phyloP scores from a whole-genome alignment of 2,113 vertebrate species.

The Sterna hirundo region DNA sequence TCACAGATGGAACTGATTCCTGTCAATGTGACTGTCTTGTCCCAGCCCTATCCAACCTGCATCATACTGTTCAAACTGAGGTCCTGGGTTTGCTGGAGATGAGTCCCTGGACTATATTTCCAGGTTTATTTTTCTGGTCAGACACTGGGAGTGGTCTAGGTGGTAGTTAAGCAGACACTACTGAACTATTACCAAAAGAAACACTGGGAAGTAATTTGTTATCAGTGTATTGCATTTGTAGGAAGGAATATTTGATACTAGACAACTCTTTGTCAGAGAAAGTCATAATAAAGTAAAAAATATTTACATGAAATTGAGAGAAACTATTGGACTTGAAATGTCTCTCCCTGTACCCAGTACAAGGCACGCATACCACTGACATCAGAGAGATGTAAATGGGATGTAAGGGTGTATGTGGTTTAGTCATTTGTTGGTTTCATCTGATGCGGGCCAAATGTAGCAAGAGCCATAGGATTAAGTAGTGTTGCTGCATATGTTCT shows the following conservation, averaged over 20 bases:
- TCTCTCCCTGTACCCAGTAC: neutral
- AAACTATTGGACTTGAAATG: neutral
- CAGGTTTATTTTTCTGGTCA: neutral
- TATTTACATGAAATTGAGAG: neutral
- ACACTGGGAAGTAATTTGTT: neutral
- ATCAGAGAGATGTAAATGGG: neutral
- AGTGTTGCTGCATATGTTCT: neutral
- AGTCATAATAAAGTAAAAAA: neutral
- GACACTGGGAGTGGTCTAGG: neutral
- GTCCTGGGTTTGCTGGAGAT: neutral
- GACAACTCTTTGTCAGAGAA: neutral
- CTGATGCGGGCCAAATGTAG: neutral
- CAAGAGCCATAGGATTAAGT: neutral
- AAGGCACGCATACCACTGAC: neutral
- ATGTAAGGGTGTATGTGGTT: neutral
- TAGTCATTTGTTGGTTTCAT: neutral
- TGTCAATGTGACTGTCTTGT: neutral
- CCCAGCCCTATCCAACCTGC: neutral
- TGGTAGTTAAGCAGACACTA: neutral
- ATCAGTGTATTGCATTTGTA: neutral
- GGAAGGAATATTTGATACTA: neutral
- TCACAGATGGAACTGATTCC: neutral
- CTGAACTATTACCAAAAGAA: neutral
- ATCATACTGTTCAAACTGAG: neutral
- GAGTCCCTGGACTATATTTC: neutral